Evolutionary conservation across 2,113 vertebrate genomes (phyloP), one percentile per base, ranked within the genome.

Genomic region (Spilogale gracilis): DNA sequence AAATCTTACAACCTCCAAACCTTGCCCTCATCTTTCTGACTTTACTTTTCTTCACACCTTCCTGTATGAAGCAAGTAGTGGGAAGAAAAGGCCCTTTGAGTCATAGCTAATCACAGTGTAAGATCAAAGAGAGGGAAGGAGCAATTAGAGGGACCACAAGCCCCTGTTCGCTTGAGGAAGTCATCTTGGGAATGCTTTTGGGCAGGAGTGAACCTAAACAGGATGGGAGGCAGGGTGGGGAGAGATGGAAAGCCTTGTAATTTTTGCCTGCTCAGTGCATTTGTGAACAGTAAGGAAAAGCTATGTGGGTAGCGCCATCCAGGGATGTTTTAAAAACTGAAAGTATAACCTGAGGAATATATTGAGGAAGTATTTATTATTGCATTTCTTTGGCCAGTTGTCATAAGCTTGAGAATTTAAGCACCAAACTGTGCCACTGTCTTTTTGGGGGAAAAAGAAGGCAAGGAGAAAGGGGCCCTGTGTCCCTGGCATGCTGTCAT

Each of bases 31-130:
- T 61, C 17, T 20, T 56, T 69, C 69, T 86, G 82, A 76, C 32
- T 95, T 89, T 45, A 38, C 50, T 91, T 83, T 65, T 20, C 67
- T 88, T 95, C n/a, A n/a, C 1, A 2, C 60, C 32, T 87, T 95
- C 43, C 48, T 73, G 52, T 60, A 50, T 21, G 50, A 93, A 95
- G 74, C 92, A 69, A 86, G 60, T 56, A 65, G 80, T 88, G 73
- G 87, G 23, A 86, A 95, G 87, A 94, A 96, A 96, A 82, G 81
- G 60, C 67, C 83, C 38, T 96, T 96, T 96, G 91, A 96, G 83
- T 89, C 92, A 82, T 9, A 82, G 76, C 56, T 87, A 81, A 91
- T 91, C 27, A 0, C 92, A 54, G 76, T 54, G 7, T 50, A 74
- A 91, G 69, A 95, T 97, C 94, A 92, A 92, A 96, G 80, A 95